Evolutionary conservation across 2,888 invertebrate species (phyloP), one percentile per base, ranked within the genome.

Genomic region (Geophilus truncorum): DNA sequence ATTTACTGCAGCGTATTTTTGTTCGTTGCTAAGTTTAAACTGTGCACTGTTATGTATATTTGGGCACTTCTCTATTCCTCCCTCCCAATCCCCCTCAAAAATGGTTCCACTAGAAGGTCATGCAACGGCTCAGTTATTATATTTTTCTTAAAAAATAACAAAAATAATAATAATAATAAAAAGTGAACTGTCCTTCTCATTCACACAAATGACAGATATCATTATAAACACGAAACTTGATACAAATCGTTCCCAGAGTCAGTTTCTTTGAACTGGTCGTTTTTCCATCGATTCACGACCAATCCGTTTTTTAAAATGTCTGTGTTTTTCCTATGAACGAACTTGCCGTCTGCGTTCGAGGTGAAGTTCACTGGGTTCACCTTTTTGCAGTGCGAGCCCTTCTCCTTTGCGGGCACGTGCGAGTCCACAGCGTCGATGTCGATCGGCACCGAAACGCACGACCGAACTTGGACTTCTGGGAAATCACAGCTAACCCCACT

Each of bases 361-460:
- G 32, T 51, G 51, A 51, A 51, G 18, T 51, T 51, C 21, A 51
- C 18, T 4, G 51, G 51, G 18, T 51, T 28, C 25, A 70, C 70
- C 10, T 70, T 15, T 25, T 70, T 70, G 10, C 28, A 28, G 12
- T 23, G 6, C 28, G 1, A 10, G 3, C 25, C 51, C 1, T 15
- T 6, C 21, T 51, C 51, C 18, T 51, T 51, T 6, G 1, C 77
- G 15, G 23, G 15, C 12, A 25, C 70, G 9, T 80, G 80, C 30
- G 79, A 6, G 25, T 80, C 80, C 40, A 82, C 51, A 1, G 80
- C 51, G 25, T 81, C 70, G 34, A 81, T 81, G 77, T 83, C 80
- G 23, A 78, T 76, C 23, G 83, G 82, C 34, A 82, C 45, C 5
- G 82, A 80, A 34, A 77, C 28, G n/a, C 82, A 82, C 15, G 34